These are phyloP conservation scores for Cerastis leucographa DNA, from an alignment of 2,888 invertebrate species.

Conservation along the genomic window DNA sequence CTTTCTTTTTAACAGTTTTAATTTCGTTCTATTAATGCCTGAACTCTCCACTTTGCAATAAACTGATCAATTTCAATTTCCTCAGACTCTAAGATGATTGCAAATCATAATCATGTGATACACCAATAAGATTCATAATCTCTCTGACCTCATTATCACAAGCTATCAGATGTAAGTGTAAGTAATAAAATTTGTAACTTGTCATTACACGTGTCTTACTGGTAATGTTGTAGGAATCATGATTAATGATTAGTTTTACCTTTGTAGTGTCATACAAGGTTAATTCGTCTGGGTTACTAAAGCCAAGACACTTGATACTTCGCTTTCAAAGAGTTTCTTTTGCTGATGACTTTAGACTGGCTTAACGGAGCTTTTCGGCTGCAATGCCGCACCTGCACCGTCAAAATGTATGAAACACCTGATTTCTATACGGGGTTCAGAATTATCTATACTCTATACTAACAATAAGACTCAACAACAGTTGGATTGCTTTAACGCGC, in stretches of 20 bases:
- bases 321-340: background rate
- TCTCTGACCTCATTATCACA: conserved; percentile 34
- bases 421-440: too few species aligned
- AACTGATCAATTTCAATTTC: conserved; percentile 29
- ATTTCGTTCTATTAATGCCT: background rate
- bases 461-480: too few species aligned
- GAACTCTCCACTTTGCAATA: background rate
- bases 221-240: conserved; percentile 6
- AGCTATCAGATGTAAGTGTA: conserved; percentile 39
- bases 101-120: conserved; percentile 13
- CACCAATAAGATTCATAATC: conserved; percentile 35
- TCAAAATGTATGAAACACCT: too few species aligned
- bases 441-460: too few species aligned
- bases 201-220: conserved; percentile 42
- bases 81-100: conserved; percentile 37
- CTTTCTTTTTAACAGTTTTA: background rate
- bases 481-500: too few species aligned
- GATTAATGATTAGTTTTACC: background rate
- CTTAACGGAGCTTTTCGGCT: background rate
- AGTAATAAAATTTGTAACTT: conserved; percentile 37
- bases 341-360: background rate
- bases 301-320: background rate
- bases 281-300: background rate
- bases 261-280: conserved; percentile 15
- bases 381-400: too few species aligned